Evolutionary conservation across 2,888 invertebrate genomes (phyloP).

Genomic region (Andrena bucephala): DNA sequence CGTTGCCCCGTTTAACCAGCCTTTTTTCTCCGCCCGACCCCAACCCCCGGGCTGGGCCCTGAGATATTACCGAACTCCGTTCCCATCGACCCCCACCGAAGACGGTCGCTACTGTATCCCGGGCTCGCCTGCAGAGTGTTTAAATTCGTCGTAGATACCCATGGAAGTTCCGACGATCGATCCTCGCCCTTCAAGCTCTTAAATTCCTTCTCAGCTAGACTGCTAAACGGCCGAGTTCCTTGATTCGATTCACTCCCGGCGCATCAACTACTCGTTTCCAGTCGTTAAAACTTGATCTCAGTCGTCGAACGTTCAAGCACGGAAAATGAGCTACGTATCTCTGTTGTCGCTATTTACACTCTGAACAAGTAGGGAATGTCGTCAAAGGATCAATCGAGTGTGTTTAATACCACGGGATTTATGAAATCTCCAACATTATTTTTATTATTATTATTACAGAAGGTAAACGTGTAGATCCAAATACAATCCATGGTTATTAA

Average conservation of each 20-base stretch:
- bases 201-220: background rate
- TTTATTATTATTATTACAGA: too few relatives aligned
- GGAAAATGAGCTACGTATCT: background rate
- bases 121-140: conserved; percentile 10
- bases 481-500: too few relatives aligned
- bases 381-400: too few relatives aligned
- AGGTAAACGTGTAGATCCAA: too few relatives aligned
- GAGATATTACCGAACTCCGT: conserved; percentile 20
- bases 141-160: conserved; percentile 28
- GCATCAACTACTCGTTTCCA: conserved; percentile 19
- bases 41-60: background rate
- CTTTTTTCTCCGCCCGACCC: background rate
- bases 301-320: background rate
- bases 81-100: background rate
- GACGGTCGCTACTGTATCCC: conserved; percentile 3
- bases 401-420: too few relatives aligned
- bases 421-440: too few relatives aligned
- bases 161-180: conserved; percentile 32
- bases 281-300: conserved; percentile 19
- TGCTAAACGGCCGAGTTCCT: conserved; percentile 25
- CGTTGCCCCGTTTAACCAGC: conserved; percentile 4
- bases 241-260: conserved; percentile 19
- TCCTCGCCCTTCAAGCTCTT: conserved; percentile 33
- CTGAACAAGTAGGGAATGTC: too few relatives aligned
- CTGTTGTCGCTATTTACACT: too few relatives aligned